Evolutionary conservation across 2,888 invertebrate species (phyloP), one percentile per base, ranked within the genome.

Genomic region (Macropis europaea): DNA sequence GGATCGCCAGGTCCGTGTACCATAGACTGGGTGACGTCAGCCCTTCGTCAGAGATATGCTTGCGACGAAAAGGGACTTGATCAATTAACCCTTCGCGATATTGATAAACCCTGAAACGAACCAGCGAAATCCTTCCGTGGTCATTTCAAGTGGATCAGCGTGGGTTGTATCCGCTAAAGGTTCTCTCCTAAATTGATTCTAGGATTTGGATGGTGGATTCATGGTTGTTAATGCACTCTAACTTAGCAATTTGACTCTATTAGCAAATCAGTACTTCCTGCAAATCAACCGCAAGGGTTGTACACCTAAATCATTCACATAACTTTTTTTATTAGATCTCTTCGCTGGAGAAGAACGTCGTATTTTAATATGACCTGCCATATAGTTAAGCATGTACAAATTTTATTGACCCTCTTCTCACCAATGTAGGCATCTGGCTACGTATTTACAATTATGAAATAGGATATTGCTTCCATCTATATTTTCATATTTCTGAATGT

Each of bases 51-150:
- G 76, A 73, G 74, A 69, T 77, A 79, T 73, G 72, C 72, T 63
- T 53, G 53, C 74, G 76, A 73, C 77, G 76, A 83, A 73, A n/a
- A 78, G 80, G 79, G 80, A 74, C 77, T 83, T 84, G 86, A 85
- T 86, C 80, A 85, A 86, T 86, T 84, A 86, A 81, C 76, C 75
- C 76, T 62, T 52, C 70, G 69, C 77, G 73, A 76, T 80, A 80
- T 80, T 77, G 79, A 80, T 80, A 80, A 80, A 73, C 67, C 76
- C 63, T 38, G 64, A 62, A 75, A 50, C 63, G 52, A 57, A 66
- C 72, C 73, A 60, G 59, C 59, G 73, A 30, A 56, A 28, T 64
- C 67, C 67, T 63, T 50, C 17, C 45, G 42, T 19, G 62, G 63
- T 56, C 62, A 42, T 63, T 38, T 22, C 45, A 6, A 19, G 1